A percentile compares a stretch with the other conserved stretches of the same genome.
Evolutionary conservation across 2,888 invertebrate species (phyloP).

Genomic region (Theretra japonica): DNA sequence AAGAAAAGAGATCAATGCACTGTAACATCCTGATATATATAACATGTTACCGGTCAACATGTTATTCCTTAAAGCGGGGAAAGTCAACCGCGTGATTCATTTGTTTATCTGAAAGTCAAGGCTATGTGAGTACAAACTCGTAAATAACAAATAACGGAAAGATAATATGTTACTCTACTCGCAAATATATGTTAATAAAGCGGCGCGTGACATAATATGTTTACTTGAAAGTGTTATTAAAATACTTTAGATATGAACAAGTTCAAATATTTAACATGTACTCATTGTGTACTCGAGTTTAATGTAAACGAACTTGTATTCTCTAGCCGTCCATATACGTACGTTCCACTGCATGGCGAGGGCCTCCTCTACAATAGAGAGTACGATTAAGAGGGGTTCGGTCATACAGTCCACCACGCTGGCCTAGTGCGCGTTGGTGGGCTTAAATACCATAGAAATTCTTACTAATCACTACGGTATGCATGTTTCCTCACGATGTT

Average conservation of each 20-base stretch:
- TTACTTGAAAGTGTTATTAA: neutral
- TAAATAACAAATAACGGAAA: constrained; percentile 21
- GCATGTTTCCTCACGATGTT: no score
- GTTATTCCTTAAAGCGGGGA: constrained; percentile 30
- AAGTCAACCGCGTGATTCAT: constrained; percentile 41
- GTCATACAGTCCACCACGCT: no score
- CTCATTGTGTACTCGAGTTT: neutral
- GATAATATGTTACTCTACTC: constrained; percentile 5
- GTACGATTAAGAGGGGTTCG: no score
- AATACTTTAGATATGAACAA: neutral
- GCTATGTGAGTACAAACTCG: constrained; percentile 27
- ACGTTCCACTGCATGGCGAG: no score
- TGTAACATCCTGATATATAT: neutral
- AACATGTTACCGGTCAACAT: neutral
- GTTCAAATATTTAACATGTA: neutral
- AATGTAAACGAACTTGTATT: no score
- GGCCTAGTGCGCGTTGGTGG: no score
- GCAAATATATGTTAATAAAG: constrained; percentile 4
- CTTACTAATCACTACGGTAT: no score
- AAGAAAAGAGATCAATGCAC: constrained; percentile 4
- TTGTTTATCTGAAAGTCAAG: constrained; percentile 49
- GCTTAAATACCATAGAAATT: no score
- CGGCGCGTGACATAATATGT: neutral
- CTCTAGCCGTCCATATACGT: no score
- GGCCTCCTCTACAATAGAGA: no score